Conservation (phyloP, 92 coral and sea anemone genomes). For the Palythoa grandis region DNA sequence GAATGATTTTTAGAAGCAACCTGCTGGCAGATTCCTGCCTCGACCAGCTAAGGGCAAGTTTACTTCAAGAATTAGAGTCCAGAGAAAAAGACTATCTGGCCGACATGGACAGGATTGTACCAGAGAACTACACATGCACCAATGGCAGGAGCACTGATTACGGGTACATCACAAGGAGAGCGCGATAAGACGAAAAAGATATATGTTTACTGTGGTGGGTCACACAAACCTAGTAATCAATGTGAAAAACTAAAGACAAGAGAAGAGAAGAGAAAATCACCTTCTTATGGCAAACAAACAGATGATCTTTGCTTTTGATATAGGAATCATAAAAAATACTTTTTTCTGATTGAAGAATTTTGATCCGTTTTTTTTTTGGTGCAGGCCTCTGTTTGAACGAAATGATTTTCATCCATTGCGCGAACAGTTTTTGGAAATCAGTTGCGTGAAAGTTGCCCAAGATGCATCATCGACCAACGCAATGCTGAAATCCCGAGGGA, state of each 20-base stretch:
- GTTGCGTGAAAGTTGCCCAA: too few relatives aligned
- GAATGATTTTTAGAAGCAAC: slow-evolving; percentile 1
- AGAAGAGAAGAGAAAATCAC: too few relatives aligned
- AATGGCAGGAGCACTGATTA: neutral
- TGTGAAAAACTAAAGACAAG: too few relatives aligned
- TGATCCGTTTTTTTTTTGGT: too few relatives aligned
- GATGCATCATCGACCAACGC: too few relatives aligned
- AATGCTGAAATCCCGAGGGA: too few relatives aligned
- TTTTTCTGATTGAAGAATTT: too few relatives aligned
- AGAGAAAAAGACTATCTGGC: slow-evolving; percentile 8
- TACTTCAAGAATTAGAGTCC: slow-evolving; percentile 21
- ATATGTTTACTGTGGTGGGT: slow-evolving; percentile 9
- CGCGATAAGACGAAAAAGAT: slow-evolving; percentile 1
- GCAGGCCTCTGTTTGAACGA: too few relatives aligned
- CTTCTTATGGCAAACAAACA: neutral
- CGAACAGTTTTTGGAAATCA: too few relatives aligned
- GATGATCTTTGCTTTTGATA: too few relatives aligned
- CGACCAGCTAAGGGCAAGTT: slow-evolving; percentile 17
- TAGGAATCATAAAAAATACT: too few relatives aligned
- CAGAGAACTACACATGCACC: slow-evolving; percentile 6
- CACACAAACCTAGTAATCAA: slow-evolving; percentile 13
- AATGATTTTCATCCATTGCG: too few relatives aligned
- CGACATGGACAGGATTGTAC: neutral
- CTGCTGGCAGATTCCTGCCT: neutral
- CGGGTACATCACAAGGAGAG: slow-evolving; percentile 1